Conservation (phyloP, 2,797 vertebrate genomes). For the Clamator glandarius region DNA sequence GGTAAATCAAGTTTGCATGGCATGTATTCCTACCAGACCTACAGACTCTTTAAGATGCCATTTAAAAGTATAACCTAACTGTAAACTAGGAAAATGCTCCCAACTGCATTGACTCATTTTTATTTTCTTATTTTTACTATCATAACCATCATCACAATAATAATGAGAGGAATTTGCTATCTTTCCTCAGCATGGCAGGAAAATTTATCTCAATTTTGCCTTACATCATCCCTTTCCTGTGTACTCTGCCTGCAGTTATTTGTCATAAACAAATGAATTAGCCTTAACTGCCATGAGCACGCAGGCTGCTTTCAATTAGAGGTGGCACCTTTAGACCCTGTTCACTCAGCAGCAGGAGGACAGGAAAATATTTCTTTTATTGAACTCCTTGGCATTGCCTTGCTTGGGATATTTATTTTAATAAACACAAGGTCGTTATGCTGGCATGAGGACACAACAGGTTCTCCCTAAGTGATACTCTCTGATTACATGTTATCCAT, state of each 20-base stretch:
- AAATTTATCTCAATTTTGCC: conserved; percentile 29
- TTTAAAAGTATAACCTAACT: neutral
- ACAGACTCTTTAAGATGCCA: neutral
- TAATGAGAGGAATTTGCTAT: neutral
- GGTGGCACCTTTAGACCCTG: conserved; percentile 18
- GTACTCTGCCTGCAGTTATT: conserved; percentile 24
- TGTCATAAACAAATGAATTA: conserved; percentile 66
- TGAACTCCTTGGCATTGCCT: conserved; percentile 1
- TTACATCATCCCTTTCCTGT: neutral
- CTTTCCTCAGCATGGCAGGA: neutral
- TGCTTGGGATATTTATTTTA: conserved; percentile 65
- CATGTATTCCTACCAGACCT: neutral
- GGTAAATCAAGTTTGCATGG: neutral
- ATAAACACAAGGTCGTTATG: conserved; percentile 62
- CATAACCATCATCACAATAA: neutral
- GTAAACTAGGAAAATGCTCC: neutral
- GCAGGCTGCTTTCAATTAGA: conserved; percentile 59
- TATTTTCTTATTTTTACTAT: neutral
- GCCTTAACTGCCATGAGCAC: conserved; percentile 18
- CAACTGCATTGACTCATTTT: neutral
- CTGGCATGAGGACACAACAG: conserved; percentile 28
- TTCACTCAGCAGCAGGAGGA: conserved; percentile 31
- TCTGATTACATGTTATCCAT: conserved; percentile 52
- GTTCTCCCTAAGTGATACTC: conserved; percentile 32
- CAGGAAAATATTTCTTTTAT: conserved; percentile 40